These are phyloP conservation scores for Philopedon plagiatum DNA, from an alignment of 2,888 invertebrate genomes.

Conservation along the genomic window DNA sequence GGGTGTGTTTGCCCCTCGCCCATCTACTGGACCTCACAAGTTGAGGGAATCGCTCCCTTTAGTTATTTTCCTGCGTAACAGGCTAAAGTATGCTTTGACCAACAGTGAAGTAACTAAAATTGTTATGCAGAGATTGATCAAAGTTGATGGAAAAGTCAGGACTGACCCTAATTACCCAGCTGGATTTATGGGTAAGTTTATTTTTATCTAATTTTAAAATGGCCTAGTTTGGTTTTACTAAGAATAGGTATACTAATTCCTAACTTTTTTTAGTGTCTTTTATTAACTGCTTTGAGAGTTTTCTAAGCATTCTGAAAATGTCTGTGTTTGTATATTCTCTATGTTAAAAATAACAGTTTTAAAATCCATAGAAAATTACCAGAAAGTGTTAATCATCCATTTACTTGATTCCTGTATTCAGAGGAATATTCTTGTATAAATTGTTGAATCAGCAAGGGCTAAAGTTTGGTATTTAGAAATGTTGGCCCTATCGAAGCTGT, in stretches of 20 bases:
- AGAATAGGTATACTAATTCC: not conserved
- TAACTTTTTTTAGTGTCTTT: too few relatives aligned
- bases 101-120: conserved; percentile 98
- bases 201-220: conserved; percentile 10
- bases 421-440: too few relatives aligned
- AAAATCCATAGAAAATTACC: too few relatives aligned
- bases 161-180: conserved; percentile 98
- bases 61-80: conserved; percentile 96
- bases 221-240: not conserved
- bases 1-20: conserved; percentile 97
- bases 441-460: too few relatives aligned
- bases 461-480: not conserved
- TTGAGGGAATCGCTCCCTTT: conserved; percentile 96
- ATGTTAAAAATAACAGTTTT: too few relatives aligned
- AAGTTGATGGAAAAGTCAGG: conserved; percentile 98
- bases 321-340: too few relatives aligned
- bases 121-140: conserved; percentile 97
- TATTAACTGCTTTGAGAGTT: too few relatives aligned
- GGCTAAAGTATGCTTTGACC: conserved; percentile 98
- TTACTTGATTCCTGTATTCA: too few relatives aligned
- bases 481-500: conserved; percentile 68
- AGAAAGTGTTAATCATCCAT: too few relatives aligned
- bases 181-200: conserved; percentile 96
- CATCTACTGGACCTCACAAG: conserved; percentile 98
- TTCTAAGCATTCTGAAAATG: too few relatives aligned